Evolutionary conservation across 1,140 invertebrate genomes (phyloP), one percentile per base, ranked within the genome.

Genomic region (Mamestra configurata): DNA sequence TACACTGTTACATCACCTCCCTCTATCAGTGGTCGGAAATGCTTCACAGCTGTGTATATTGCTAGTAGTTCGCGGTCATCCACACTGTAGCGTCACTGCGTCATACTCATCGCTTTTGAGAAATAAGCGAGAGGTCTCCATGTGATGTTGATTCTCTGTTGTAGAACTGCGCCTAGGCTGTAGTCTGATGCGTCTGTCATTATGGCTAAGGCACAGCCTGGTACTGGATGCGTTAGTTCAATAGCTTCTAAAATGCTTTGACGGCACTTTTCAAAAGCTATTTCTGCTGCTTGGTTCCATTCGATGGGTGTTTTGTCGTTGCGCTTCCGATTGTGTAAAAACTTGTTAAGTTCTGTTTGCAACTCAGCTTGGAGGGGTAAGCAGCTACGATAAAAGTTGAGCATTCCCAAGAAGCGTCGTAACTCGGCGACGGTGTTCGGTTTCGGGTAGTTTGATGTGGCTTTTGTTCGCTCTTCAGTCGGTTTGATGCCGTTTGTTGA

Each of bases 231-330:
- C 1, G 20, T 22, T 0, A 22, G 51, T 22, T 1, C 2, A 0
- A 8, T 37, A 8, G 35, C 35, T 5, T 37, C 5, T 6, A 40
- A 40, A 13, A 53, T 53, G 49, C 53, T 57, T 57, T 57, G 53
- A 7, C 53, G 53, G 53, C 53, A 57, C 7, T 57, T 57, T 18
- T 57, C 53, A 57, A 57, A 57, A 4, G 53, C 53, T 13, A 6
- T 1, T 5, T 51, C 49, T 51, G n/a, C 49, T 4, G 7, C 3
- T 13, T 4, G n/a, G 18, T n/a, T 20, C 49, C 49, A 51, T 7
- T 43, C 40, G 40, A 43, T 43, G 5, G 40, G 11, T 11, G 40
- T 43, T 40, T 40, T 5, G 10, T 40, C 40, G 10, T 43, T 43
- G 0, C 40, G 40, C 3, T 43, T 43, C 10, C 3, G 4, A 11